A percentile compares a stretch with the other conserved stretches of the same genome.
These are phyloP conservation scores for Parambassis ranga DNA, from an alignment of 2,797 vertebrate genomes.

Conservation along the genomic window DNA sequence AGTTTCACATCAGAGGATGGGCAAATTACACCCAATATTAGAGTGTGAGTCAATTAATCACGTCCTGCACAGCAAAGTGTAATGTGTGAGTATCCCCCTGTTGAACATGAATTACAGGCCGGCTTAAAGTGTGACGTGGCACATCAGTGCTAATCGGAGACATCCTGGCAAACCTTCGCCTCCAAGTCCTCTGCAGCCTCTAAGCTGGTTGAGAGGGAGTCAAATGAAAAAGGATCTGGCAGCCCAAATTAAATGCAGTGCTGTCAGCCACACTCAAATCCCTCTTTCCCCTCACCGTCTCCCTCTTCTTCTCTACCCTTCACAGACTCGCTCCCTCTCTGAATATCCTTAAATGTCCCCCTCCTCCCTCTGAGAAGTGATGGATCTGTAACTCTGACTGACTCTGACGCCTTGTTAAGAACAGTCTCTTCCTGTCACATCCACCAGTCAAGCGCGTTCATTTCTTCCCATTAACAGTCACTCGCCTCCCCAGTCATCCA, in stretches of 20 bases:
- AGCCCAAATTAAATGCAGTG: slow-evolving; percentile 81
- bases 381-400: slow-evolving; percentile 83
- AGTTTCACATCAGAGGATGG: slow-evolving; percentile 81
- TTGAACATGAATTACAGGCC: slow-evolving; percentile 82
- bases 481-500: slow-evolving; percentile 68
- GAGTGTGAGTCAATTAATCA: slow-evolving; percentile 82
- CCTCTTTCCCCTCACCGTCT: slow-evolving; percentile 61
- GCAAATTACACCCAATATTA: slow-evolving; percentile 82
- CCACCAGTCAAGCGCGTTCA: slow-evolving; percentile 78
- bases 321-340: slow-evolving; percentile 71
- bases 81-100: slow-evolving; percentile 82
- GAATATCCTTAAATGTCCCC: slow-evolving; percentile 75
- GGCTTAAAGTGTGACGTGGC: slow-evolving; percentile 78
- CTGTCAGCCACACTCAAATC: slow-evolving; percentile 78
- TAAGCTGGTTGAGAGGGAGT: slow-evolving; percentile 78
- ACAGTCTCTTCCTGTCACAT: slow-evolving; percentile 82
- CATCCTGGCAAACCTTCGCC: slow-evolving; percentile 76
- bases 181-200: slow-evolving; percentile 72
- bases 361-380: slow-evolving; percentile 70
- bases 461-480: slow-evolving; percentile 81
- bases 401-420: slow-evolving; percentile 84
- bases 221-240: slow-evolving; percentile 82
- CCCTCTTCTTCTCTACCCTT: slow-evolving; percentile 72
- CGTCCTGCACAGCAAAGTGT: slow-evolving; percentile 76
- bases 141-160: slow-evolving; percentile 78